These are phyloP conservation scores for Calephelis virginiensis DNA, from an alignment of 1,140 invertebrate species.

Conservation along the genomic window DNA sequence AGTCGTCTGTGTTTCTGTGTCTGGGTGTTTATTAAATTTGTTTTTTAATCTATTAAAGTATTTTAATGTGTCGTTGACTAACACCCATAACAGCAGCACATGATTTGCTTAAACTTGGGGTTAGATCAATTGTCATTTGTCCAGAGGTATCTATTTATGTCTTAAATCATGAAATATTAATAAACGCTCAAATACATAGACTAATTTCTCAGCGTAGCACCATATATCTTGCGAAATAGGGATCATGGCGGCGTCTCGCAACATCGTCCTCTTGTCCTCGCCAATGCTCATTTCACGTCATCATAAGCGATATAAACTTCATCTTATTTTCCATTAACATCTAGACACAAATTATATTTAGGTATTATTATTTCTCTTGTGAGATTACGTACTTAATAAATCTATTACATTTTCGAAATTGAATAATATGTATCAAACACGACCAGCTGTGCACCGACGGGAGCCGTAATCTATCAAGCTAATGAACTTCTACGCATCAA, in stretches of 20 bases:
- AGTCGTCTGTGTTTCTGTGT: too few species aligned
- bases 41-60: too few species aligned
- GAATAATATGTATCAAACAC: conserved; percentile 76
- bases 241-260: conserved; percentile 21
- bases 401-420: conserved; percentile 75
- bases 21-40: too few species aligned
- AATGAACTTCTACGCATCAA: conserved; percentile 61
- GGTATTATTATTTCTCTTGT: conserved; percentile 68
- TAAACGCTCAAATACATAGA: not conserved
- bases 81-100: too few species aligned
- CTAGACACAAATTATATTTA: conserved; percentile 77
- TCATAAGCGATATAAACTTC: conserved; percentile 67
- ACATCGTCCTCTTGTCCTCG: conserved; percentile 36
- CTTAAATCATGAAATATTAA: not conserved
- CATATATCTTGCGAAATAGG: conserved; percentile 13
- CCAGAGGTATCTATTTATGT: not conserved
- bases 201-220: conserved; percentile 14
- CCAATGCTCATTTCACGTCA: conserved; percentile 33
- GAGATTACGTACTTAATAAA: conserved; percentile 74
- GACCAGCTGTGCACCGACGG: conserved; percentile 72
- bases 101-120: too few species aligned
- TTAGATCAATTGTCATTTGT: too few species aligned
- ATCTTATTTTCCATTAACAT: conserved; percentile 69
- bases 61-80: too few species aligned
- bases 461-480: conserved; percentile 69